Base-by-base conservation (phyloP, 1,140 invertebrate species). In the Trichogramma pretiosum region DNA sequence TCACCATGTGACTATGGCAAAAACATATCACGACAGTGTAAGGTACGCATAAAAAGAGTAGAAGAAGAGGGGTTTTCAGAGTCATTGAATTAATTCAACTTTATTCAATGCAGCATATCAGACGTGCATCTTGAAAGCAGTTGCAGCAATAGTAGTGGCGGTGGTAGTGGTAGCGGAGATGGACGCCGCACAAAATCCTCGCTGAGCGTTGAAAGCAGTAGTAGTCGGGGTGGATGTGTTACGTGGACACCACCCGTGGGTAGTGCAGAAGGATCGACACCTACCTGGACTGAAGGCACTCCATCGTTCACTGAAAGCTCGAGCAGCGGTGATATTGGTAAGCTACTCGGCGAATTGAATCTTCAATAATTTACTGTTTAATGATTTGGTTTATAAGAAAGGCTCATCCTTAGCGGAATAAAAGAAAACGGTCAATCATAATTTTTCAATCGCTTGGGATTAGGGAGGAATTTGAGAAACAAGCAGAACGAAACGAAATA, bases 271-370 rank as follows among this genome's bases (percentile, higher is more conserved):
- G 90, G 87, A 37, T 88, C 89, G 3, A 96, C 93, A n/a, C 92
- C 93, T 9, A 96, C 93, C 14, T 95, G 93, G 86, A 97, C 93
- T 16, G 93, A 98, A 75, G 93, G 93, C 59, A 98, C 93, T 50
- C 93, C 93, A 37, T 93, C 89, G 64, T 95, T 93, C 72, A 97
- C 93, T 30, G 89, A 95, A 67, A 95, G 92, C 58, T 94, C 90
- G 67, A 89, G 87, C 74, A 93, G 89, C 73, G 86, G 85, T 59
- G 89, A 93, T 72, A 81, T 87, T 75, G 87, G 86, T 88, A 72
- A 75, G 74, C 24, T 7, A 28, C 24, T 28, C 24, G 24, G 24
- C 24, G 24, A 28, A 7, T 28, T 11, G 24, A 28, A n/a, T n/a
- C n/a, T n/a, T n/a, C n/a, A n/a, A n/a, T n/a, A n/a, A n/a, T n/a